Conservation (phyloP, 1,140 invertebrate genomes). For the Bilobella aurantiaca region DNA sequence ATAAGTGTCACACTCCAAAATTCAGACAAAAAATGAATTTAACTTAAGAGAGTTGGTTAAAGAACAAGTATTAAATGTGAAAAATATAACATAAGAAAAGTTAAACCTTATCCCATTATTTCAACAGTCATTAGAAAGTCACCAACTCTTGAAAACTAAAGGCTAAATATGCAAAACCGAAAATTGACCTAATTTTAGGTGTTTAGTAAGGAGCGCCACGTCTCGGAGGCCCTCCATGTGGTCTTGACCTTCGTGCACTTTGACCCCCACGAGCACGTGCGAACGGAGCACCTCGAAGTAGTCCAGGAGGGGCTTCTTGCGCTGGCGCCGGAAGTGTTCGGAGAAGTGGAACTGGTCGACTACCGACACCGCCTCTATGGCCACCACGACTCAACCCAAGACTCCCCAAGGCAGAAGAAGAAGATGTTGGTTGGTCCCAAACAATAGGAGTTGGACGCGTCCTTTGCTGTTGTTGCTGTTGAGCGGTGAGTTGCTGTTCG, state of each 20-base stretch:
- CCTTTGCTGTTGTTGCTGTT: conserved; percentile 22
- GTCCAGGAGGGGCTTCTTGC: background rate
- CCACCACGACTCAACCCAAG: background rate
- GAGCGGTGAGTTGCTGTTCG: conserved; percentile 16
- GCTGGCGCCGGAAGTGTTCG: conserved; percentile 3
- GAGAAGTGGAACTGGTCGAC: conserved; percentile 8
- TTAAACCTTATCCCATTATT: too few relatives aligned
- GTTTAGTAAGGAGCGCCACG: background rate
- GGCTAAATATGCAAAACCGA: too few relatives aligned
- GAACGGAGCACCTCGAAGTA: conserved; percentile 10
- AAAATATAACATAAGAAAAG: background rate
- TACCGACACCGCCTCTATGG: conserved; percentile 7
- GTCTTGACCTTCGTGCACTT: conserved; percentile 31
- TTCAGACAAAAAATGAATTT: background rate
- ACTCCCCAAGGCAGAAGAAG: background rate
- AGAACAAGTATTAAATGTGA: background rate
- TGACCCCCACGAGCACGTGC: conserved; percentile 15
- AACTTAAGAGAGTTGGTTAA: too few relatives aligned
- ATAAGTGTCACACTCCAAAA: background rate
- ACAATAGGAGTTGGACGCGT: conserved; percentile 30
- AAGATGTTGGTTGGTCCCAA: conserved; percentile 35
- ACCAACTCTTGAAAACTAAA: too few relatives aligned
- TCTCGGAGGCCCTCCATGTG: conserved; percentile 11
- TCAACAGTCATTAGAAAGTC: too few relatives aligned
- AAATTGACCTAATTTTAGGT: background rate